Conservation (phyloP, 2,113 vertebrate species). For the Hyaena hyaena region DNA sequence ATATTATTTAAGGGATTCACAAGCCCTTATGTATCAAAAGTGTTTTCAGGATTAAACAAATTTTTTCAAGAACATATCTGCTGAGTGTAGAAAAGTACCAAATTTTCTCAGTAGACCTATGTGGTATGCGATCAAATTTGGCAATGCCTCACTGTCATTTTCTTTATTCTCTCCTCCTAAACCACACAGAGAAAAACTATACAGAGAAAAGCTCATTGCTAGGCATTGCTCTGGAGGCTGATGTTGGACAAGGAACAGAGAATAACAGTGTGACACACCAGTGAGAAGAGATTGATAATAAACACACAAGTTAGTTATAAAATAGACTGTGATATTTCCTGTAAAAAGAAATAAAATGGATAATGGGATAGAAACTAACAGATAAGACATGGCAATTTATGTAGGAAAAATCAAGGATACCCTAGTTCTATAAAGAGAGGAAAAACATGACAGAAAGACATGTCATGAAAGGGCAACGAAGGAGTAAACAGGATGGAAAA, state of each 20-base stretch:
- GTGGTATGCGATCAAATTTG: background rate
- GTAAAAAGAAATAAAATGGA: background rate
- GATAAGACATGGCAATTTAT: background rate
- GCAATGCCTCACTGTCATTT: background rate
- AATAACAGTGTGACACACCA: background rate
- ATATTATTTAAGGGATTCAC: background rate
- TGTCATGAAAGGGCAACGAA: background rate
- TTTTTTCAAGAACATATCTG: background rate
- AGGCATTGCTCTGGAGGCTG: background rate
- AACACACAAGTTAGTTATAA: background rate
- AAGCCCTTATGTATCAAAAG: background rate
- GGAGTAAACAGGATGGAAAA: background rate
- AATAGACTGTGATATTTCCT: background rate
- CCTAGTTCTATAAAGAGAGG: background rate
- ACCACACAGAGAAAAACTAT: background rate
- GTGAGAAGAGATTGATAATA: background rate
- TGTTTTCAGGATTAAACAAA: background rate
- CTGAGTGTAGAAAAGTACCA: background rate
- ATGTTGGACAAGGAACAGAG: background rate
- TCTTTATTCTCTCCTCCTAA: background rate
- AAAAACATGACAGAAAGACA: background rate
- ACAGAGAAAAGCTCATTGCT: background rate
- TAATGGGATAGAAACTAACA: background rate
- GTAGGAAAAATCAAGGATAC: background rate
- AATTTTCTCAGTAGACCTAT: too few species aligned